Evolutionary conservation across 2,888 invertebrate genomes (phyloP).

Genomic region (Trichopoda pennipes): DNA sequence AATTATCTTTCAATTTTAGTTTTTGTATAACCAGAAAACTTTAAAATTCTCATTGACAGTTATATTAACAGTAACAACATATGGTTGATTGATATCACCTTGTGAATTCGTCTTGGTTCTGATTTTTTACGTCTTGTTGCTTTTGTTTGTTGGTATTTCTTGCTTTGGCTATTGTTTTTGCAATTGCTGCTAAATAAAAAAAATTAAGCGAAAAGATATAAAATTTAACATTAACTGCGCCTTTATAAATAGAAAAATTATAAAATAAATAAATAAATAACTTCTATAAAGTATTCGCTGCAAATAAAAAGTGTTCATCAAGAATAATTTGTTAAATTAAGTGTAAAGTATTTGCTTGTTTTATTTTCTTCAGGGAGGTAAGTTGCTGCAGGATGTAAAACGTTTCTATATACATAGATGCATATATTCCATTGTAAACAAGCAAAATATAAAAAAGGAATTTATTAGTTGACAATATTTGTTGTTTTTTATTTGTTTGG

Average conservation of each 20-base stretch:
- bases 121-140: conserved; percentile 53
- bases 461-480: conserved; percentile 53
- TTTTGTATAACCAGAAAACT: no score
- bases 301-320: no score
- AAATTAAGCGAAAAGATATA: conserved; percentile 43
- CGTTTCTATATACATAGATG: neutral
- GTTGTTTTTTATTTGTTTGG: conserved; percentile 17
- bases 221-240: conserved; percentile 59
- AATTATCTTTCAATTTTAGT: no score
- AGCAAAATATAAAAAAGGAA: conserved; percentile 12
- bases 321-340: no score
- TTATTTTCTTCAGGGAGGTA: conserved; percentile 53
- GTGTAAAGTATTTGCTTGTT: no score
- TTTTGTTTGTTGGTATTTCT: conserved; percentile 45
- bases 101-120: neutral
- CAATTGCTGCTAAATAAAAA: conserved; percentile 42
- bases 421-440: neutral
- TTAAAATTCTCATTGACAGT: no score
- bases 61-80: no score
- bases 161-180: conserved; percentile 52
- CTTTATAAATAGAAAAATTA: conserved; percentile 37
- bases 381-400: conserved; percentile 35
- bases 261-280: no score
- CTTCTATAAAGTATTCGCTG: no score
- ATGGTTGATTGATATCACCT: neutral